Percentiles rank a stretch among this genome's conserved stretches.
Evolutionary conservation across 2,888 invertebrate genomes (phyloP).

Genomic region (Thumatha senex): DNA sequence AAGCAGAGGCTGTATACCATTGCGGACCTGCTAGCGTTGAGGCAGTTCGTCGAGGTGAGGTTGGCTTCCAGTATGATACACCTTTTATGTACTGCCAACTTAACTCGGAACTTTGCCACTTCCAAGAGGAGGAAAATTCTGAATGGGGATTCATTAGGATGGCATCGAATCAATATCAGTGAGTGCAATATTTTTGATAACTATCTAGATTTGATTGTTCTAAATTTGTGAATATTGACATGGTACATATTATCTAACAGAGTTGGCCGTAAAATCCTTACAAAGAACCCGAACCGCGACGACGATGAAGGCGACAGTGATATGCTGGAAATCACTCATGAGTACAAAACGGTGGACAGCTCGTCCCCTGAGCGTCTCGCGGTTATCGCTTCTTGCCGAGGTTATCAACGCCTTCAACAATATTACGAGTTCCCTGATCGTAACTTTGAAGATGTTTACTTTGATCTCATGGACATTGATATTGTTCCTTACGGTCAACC

Average conservation of each 20-base stretch:
- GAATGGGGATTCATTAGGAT: constrained; percentile 87
- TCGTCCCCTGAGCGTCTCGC: constrained; percentile 86
- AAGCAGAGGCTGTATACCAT: constrained; percentile 83
- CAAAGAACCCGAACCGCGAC: constrained; percentile 85
- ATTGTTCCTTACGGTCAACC: constrained; percentile 86
- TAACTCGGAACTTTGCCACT: constrained; percentile 90
- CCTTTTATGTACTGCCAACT: constrained; percentile 90
- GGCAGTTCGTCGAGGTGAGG: constrained; percentile 88
- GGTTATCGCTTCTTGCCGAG: constrained; percentile 86
- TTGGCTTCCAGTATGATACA: constrained; percentile 88
- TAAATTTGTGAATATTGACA: neutral
- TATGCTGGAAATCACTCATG: constrained; percentile 85
- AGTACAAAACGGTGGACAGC: constrained; percentile 86
- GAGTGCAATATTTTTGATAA: constrained; percentile 47
- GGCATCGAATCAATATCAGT: constrained; percentile 87
- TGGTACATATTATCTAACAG: constrained; percentile 56
- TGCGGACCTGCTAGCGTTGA: constrained; percentile 87
- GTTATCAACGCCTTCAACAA: constrained; percentile 84
- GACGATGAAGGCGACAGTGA: constrained; percentile 86
- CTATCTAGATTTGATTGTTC: neutral
- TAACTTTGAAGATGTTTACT: constrained; percentile 85
- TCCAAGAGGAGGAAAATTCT: constrained; percentile 86
- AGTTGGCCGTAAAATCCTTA: constrained; percentile 87
- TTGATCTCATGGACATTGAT: constrained; percentile 87
- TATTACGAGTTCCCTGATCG: constrained; percentile 84